Evolutionary conservation across 2,888 invertebrate genomes (phyloP).

Genomic region (Auanema freiburgensis): DNA sequence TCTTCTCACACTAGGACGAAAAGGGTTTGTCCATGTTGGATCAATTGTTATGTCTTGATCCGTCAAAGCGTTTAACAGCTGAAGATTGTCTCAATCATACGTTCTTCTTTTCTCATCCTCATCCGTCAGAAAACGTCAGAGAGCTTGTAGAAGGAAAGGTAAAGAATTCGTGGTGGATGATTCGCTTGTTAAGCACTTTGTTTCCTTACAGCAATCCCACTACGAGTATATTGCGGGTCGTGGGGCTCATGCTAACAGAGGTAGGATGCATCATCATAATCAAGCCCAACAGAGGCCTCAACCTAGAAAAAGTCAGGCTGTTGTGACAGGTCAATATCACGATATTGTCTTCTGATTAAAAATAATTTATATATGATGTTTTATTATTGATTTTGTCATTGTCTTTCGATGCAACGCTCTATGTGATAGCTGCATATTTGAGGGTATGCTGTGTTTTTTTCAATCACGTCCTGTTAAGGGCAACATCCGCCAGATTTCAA

Average conservation of each 20-base stretch:
- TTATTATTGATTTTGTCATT: no score
- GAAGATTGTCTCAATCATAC: slow-evolving; percentile 88
- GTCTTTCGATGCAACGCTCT: no score
- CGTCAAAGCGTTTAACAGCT: slow-evolving; percentile 82
- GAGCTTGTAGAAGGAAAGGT: slow-evolving; percentile 51
- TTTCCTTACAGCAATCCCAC: slow-evolving; percentile 26
- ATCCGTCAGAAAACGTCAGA: slow-evolving; percentile 73
- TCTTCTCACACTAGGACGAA: slow-evolving; percentile 70
- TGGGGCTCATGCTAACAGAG: slow-evolving; percentile 55
- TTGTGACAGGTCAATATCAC: slow-evolving; percentile 37
- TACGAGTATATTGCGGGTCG: slow-evolving; percentile 61
- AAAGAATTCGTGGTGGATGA: background rate
- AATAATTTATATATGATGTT: slow-evolving; percentile 2
- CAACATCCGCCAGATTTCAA: background rate
- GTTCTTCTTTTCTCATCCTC: slow-evolving; percentile 97
- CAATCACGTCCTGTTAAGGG: background rate
- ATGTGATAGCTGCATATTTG: no score
- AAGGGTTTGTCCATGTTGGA: slow-evolving; percentile 87
- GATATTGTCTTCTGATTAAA: slow-evolving; percentile 39
- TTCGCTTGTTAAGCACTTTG: no score
- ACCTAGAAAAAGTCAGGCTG: slow-evolving; percentile 13
- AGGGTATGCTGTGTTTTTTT: background rate
- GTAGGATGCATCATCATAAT: slow-evolving; percentile 32
- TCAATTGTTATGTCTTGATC: slow-evolving; percentile 86
- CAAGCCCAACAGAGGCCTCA: slow-evolving; percentile 22